A percentile compares a stretch with the other conserved stretches of the same genome.
Conservation (phyloP, 30 jellyfish, hydroid and myxozoan genomes). For the Clytia hemisphaerica region DNA sequence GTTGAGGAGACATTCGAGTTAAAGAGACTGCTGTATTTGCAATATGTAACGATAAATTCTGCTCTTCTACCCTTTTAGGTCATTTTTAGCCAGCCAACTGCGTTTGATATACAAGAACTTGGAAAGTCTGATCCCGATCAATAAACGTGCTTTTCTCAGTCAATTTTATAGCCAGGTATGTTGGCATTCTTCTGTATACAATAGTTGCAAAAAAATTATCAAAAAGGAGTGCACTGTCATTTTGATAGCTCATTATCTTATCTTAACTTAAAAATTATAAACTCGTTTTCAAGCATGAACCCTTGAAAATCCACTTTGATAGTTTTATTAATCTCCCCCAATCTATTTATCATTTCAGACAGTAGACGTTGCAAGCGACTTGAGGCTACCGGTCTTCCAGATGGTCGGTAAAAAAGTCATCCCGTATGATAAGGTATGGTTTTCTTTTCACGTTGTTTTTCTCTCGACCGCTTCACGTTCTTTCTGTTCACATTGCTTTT, state of each 20-base stretch:
- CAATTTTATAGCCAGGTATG: conserved; percentile 90
- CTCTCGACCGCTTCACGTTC: neutral
- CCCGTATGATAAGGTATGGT: conserved; percentile 79
- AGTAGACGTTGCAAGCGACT: conserved; percentile 75
- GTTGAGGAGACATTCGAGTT: no score
- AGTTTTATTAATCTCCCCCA: neutral
- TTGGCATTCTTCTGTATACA: neutral
- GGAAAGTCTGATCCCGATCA: conserved; percentile 62
- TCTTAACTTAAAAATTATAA: no score
- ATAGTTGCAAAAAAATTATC: neutral
- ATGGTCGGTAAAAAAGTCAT: conserved; percentile 71
- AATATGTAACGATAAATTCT: no score
- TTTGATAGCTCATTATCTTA: no score
- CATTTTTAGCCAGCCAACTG: conserved; percentile 77
- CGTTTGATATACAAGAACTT: conserved; percentile 49
- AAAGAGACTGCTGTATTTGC: no score
- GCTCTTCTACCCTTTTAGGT: conserved; percentile 40
- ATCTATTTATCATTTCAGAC: conserved; percentile 41
- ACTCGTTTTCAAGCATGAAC: no score
- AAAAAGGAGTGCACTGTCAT: no score
- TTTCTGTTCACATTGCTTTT: no score
- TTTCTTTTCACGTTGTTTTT: no score
- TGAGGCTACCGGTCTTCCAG: conserved; percentile 74
- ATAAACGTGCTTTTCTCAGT: conserved; percentile 77
- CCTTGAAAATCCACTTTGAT: no score